These are phyloP conservation scores for Phasianus colchicus DNA, from an alignment of 2,113 vertebrate species.

Conservation along the genomic window DNA sequence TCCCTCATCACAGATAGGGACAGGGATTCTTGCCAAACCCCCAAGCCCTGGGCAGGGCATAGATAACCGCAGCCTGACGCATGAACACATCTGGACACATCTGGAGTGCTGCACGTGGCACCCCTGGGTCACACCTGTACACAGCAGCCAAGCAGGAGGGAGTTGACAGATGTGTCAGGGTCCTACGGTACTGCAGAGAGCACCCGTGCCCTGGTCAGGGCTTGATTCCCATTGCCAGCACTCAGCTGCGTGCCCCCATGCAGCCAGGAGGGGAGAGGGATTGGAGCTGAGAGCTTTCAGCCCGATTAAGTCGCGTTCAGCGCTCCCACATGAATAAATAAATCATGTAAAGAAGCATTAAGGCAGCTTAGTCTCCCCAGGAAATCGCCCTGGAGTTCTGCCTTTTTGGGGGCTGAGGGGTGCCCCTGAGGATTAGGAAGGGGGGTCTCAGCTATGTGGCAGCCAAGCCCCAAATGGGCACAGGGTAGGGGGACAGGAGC, in stretches of 20 bases:
- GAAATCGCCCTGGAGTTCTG: constrained; percentile 28
- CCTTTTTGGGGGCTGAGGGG: constrained; percentile 46
- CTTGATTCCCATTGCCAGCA: fast-evolving
- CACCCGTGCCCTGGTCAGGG: fast-evolving
- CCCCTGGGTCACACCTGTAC: neutral
- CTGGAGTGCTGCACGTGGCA: neutral
- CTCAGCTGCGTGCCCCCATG: neutral
- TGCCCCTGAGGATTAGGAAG: neutral
- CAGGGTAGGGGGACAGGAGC: too few relatives aligned
- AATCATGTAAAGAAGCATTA: constrained; percentile 67
- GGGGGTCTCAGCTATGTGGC: neutral
- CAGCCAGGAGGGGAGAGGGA: neutral
- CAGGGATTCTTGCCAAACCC: neutral
- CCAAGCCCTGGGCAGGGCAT: neutral
- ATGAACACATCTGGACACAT: neutral
- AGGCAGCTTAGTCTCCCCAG: constrained; percentile 45
- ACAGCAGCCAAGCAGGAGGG: neutral
- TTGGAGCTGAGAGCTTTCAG: constrained; percentile 18
- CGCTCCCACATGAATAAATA: constrained; percentile 48
- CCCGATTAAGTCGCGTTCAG: neutral
- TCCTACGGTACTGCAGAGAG: neutral
- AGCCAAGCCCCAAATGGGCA: fast-evolving
- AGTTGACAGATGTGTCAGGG: neutral
- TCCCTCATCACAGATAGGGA: neutral
- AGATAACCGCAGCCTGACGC: neutral